Evolutionary conservation across 2,888 invertebrate genomes (phyloP), one percentile per base, ranked within the genome.

Genomic region (Aphidoletes aphidimyza): DNA sequence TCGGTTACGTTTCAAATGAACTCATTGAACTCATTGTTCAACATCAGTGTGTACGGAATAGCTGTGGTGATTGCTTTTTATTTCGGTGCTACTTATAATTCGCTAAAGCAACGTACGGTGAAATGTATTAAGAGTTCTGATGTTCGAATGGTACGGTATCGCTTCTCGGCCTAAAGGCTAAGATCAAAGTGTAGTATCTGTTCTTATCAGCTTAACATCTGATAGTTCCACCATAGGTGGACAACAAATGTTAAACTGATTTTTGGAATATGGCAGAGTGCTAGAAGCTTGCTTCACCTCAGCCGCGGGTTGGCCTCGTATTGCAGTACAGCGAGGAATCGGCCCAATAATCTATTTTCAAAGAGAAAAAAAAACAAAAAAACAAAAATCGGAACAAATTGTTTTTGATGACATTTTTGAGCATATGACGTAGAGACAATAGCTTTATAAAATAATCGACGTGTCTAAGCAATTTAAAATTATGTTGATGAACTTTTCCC

Each of bases 201-300:
- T 92, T 92, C 92, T 93, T 92, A 92, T 92, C 92, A 92, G 92
- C 92, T 92, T 92, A 92, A 93, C 92, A 92, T 92, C 92, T 93
- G 92, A 92, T 93, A 92, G 90, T 90, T 89, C 88, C 89, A 89
- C 90, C 90, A 91, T 88, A 89, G 90, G 90, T 90, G 90, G 89
- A 90, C 91, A 90, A 91, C 90, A 90, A 89, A 90, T 92, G 92
- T 92, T 92, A 91, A 92, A 91, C 90, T 90, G 89, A 90, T 90
- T 91, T 90, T 91, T 92, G 91, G 89, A 91, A 91, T 86, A 86
- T 89, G 92, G 91, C 89, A 91, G 90, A 89, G 90, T 89, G 90
- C 89, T 90, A 91, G 92, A 92, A 90, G 93, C 92, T 93, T 92
- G 92, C 92, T 92, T 92, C 92, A 91, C 91, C 91, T 91, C 91